Evolutionary conservation across 2,888 invertebrate genomes (phyloP).

Genomic region (Hermaeophaga mercurialis): DNA sequence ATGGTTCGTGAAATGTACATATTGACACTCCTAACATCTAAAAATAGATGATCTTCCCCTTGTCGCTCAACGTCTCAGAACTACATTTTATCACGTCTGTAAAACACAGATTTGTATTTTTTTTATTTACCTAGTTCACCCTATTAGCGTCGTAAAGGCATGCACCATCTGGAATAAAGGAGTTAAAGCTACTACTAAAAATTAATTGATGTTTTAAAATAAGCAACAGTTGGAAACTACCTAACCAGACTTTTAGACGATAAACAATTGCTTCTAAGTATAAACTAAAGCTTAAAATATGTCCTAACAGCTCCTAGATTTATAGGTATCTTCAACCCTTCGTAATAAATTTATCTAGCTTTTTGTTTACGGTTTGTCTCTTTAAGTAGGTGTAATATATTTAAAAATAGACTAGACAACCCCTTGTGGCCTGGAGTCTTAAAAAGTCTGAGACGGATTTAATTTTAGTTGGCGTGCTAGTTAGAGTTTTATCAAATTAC

Average conservation of each 20-base stretch:
- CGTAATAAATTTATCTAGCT: slow-evolving; percentile 10
- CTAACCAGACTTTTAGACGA: background rate
- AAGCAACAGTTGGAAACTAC: slow-evolving; percentile 8
- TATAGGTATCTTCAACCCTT: slow-evolving; percentile 7
- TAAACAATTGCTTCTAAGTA: slow-evolving; percentile 4
- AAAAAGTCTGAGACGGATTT: too few species aligned
- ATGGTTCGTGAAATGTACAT: too few species aligned
- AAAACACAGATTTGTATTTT: background rate
- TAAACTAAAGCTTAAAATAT: slow-evolving; percentile 14
- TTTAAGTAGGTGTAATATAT: slow-evolving; percentile 6
- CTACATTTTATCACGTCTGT: slow-evolving; percentile 10
- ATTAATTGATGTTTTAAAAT: slow-evolving; percentile 11
- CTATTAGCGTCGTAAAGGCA: background rate
- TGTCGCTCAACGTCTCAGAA: background rate
- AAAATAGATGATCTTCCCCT: background rate
- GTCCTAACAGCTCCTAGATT: slow-evolving; percentile 1
- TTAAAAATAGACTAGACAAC: slow-evolving; percentile 10
- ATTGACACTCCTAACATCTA: too few species aligned
- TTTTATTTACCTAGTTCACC: background rate
- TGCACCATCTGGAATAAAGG: slow-evolving; percentile 3
- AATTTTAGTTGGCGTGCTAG: too few species aligned
- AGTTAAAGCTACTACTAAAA: background rate
- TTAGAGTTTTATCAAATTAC: too few species aligned
- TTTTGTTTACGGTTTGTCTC: background rate
- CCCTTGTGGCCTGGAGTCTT: too few species aligned